Evolutionary conservation across 2,113 vertebrate species (phyloP).

Genomic region (Oenanthe oenanthe): DNA sequence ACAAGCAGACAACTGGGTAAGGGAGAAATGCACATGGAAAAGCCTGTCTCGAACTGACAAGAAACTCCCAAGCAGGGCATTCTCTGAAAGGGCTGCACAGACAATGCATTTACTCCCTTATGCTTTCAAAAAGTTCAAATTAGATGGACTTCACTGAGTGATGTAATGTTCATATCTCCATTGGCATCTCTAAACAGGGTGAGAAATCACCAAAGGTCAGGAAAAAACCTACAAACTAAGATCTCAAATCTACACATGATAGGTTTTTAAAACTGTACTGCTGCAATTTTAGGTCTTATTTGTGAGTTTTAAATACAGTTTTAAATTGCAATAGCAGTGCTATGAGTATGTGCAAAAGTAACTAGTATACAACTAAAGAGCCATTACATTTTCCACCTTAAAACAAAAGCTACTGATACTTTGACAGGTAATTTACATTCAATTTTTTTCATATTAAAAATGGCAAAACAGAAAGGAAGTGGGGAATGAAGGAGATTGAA

Average conservation of each 20-base stretch:
- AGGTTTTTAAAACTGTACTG: background rate
- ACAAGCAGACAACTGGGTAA: background rate
- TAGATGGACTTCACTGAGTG: background rate
- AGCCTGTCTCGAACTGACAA: background rate
- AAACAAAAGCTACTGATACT: background rate
- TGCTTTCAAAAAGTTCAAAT: background rate
- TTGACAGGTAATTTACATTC: background rate
- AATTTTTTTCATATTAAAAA: background rate
- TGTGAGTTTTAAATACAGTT: background rate
- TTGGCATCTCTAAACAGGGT: background rate
- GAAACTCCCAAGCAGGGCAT: background rate
- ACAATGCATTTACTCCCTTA: background rate
- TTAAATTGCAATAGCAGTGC: background rate
- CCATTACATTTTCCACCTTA: background rate
- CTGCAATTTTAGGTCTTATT: background rate
- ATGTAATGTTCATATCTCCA: background rate
- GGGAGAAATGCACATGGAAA: background rate
- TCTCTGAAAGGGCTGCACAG: background rate
- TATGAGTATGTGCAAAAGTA: background rate
- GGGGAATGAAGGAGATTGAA: background rate
- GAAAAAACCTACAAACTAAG: conserved; percentile 2
- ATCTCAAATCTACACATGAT: background rate
- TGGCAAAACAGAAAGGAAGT: background rate
- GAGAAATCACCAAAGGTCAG: background rate
- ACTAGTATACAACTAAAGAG: background rate